Conservation (phyloP, 2,113 vertebrate species). For the Eonycteris spelaea region DNA sequence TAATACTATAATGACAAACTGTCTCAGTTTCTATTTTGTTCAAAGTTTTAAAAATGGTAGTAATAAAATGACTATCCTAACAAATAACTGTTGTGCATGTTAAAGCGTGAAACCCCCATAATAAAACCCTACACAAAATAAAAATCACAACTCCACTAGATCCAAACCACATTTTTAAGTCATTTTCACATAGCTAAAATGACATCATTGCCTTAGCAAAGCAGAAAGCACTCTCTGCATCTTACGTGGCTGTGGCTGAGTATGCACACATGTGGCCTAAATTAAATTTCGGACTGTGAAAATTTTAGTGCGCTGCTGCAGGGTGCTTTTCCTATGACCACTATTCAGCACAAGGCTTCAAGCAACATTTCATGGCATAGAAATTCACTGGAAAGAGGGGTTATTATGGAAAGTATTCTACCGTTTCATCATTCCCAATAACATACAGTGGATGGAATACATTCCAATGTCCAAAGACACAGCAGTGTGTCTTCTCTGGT, state of each 20-base stretch:
- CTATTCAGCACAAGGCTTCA: conserved; percentile 37
- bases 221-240: conserved; percentile 58
- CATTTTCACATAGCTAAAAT: conserved; percentile 75
- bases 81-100: conserved; percentile 39
- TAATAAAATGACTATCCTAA: conserved; percentile 57
- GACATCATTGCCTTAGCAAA: conserved; percentile 68
- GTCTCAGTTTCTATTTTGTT: conserved; percentile 52
- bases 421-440: neutral
- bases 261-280: conserved; percentile 69
- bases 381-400: neutral
- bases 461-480: neutral
- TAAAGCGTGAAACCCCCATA: conserved; percentile 53
- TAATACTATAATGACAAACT: conserved; percentile 42
- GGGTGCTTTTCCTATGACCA: conserved; percentile 70
- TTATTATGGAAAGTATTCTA: neutral
- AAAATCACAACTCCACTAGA: conserved; percentile 72
- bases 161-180: conserved; percentile 69
- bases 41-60: conserved; percentile 23
- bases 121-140: conserved; percentile 65
- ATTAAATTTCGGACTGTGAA: conserved; percentile 73
- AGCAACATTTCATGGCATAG: neutral
- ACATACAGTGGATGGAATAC: neutral
- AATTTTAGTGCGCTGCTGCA: conserved; percentile 70
- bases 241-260: conserved; percentile 52
- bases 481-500: too few species aligned